Conservation (phyloP, 2,888 invertebrate species). For the Torymus texanus region DNA sequence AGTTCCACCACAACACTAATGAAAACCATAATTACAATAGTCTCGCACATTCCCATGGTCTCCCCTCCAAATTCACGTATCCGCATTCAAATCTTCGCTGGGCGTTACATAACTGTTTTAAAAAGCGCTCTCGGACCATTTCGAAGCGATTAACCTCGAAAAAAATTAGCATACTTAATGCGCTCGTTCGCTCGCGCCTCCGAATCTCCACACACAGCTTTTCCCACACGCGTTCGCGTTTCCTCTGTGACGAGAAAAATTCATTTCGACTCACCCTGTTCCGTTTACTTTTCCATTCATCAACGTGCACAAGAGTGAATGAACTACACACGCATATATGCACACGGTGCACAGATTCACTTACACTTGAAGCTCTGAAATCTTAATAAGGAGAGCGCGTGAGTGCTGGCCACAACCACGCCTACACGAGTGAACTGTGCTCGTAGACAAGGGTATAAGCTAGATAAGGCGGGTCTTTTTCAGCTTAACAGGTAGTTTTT, state of each 20-base stretch:
- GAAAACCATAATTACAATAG: too few relatives aligned
- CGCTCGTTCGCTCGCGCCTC: too few relatives aligned
- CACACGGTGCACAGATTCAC: too few relatives aligned
- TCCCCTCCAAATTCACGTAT: too few relatives aligned
- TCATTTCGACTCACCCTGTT: constrained; percentile 14
- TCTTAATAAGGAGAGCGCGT: constrained; percentile 49
- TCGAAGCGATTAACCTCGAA: not conserved
- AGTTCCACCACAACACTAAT: too few relatives aligned
- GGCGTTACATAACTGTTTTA: not conserved
- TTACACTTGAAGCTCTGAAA: constrained; percentile 20
- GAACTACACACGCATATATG: not conserved
- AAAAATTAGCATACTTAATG: too few relatives aligned
- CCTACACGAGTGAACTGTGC: constrained; percentile 2
- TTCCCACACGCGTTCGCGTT: not conserved
- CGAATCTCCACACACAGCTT: too few relatives aligned
- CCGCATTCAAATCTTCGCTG: not conserved
- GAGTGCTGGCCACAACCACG: constrained; percentile 14
- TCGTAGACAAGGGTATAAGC: constrained; percentile 35
- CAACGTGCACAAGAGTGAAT: not conserved
- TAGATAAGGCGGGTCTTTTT: not conserved
- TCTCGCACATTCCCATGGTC: too few relatives aligned
- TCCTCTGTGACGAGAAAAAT: not conserved
- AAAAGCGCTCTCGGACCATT: not conserved
- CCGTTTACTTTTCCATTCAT: constrained; percentile 42
- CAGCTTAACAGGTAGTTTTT: too few relatives aligned